Percentiles rank a stretch among this genome's conserved stretches.
These are phyloP conservation scores for Pilophorus perplexus DNA, from an alignment of 2,888 invertebrate genomes.

Conservation along the genomic window DNA sequence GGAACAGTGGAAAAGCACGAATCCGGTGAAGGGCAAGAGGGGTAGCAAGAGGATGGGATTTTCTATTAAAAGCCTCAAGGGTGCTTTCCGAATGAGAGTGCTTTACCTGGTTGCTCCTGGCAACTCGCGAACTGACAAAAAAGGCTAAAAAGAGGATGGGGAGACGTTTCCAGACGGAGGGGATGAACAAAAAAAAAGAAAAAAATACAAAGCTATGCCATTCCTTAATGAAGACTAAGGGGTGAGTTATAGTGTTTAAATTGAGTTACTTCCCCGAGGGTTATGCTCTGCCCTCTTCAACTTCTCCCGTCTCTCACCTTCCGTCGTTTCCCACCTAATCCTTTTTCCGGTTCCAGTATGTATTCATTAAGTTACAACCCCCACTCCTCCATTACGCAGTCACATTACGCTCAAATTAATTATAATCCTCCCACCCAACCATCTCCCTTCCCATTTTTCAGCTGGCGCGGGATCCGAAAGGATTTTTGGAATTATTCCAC, in stretches of 20 bases:
- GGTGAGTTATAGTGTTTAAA: slow-evolving; percentile 18
- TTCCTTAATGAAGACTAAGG: slow-evolving; percentile 33
- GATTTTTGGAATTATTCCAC: background rate
- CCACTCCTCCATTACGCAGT: no score
- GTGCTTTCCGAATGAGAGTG: slow-evolving; percentile 38
- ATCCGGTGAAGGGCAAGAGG: slow-evolving; percentile 1
- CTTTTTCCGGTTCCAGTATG: slow-evolving; percentile 1
- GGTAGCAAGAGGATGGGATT: slow-evolving; percentile 20
- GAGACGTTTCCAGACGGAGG: slow-evolving; percentile 2
- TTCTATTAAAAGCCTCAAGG: slow-evolving; percentile 38
- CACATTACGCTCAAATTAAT: slow-evolving; percentile 6
- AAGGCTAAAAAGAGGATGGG: background rate
- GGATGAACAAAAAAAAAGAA: background rate
- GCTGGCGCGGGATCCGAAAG: background rate
- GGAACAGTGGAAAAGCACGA: background rate
- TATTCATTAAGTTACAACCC: slow-evolving; percentile 8
- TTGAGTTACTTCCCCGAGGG: slow-evolving; percentile 25
- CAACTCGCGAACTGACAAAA: slow-evolving; percentile 12
- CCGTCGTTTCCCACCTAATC: background rate
- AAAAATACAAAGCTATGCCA: slow-evolving; percentile 31
- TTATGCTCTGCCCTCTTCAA: background rate
- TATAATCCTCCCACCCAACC: background rate
- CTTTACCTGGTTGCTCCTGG: slow-evolving; percentile 32
- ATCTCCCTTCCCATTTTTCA: background rate
- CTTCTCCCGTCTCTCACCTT: background rate